Conservation (phyloP, 1,140 invertebrate species). For the Heliothis virescens region DNA sequence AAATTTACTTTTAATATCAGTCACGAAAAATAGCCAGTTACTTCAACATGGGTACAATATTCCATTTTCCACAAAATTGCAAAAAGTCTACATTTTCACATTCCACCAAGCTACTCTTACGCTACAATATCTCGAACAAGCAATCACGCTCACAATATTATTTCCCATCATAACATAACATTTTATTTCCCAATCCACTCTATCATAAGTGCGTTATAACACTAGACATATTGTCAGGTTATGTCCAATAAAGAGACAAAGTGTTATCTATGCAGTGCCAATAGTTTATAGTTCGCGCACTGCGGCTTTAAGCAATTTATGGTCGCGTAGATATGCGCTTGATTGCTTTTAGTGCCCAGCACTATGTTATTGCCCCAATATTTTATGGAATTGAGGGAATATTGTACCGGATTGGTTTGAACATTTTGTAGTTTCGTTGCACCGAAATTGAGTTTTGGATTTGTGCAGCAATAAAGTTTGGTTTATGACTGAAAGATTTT, state of each 20-base stretch:
- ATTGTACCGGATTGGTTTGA: background rate
- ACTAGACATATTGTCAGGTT: background rate
- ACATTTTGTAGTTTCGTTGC: background rate
- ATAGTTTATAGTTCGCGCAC: slow-evolving; percentile 45
- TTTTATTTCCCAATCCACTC: slow-evolving; percentile 41
- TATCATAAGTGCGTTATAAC: background rate
- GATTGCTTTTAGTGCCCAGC: slow-evolving; percentile 26
- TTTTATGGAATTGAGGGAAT: background rate
- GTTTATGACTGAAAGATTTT: background rate
- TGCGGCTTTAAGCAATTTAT: slow-evolving; percentile 53
- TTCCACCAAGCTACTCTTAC: background rate
- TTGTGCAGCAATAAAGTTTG: background rate
- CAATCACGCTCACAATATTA: background rate
- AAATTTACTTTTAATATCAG: no score
- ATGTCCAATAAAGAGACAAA: slow-evolving; percentile 28
- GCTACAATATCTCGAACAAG: background rate
- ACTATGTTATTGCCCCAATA: slow-evolving; percentile 21
- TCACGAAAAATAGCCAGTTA: no score
- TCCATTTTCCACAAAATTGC: no score
- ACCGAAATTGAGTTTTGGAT: background rate
- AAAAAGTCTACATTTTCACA: background rate
- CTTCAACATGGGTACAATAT: no score
- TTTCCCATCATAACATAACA: slow-evolving; percentile 14
- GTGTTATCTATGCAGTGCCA: slow-evolving; percentile 44
- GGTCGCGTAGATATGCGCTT: slow-evolving; percentile 24